Conservation (phyloP, 2,113 vertebrate species). For the Archilochus colubris region DNA sequence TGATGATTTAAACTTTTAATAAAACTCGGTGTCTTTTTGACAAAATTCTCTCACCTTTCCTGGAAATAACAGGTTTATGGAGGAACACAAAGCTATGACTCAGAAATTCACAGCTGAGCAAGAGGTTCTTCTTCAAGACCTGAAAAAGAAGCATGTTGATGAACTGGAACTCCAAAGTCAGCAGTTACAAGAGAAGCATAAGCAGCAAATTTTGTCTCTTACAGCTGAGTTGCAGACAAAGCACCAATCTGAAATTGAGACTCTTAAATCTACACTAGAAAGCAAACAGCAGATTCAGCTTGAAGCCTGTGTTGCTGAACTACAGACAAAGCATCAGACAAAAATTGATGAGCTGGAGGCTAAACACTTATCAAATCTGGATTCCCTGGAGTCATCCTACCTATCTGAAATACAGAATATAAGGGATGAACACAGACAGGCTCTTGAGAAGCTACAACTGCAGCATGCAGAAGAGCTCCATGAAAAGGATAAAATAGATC, state of each 20-base stretch:
- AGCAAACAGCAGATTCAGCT: conserved; percentile 71
- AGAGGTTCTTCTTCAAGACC: conserved; percentile 75
- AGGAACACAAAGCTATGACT: conserved; percentile 77
- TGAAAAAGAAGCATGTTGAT: conserved; percentile 64
- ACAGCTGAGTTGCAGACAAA: conserved; percentile 69
- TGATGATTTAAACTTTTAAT: background rate
- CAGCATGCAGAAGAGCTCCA: conserved; percentile 62
- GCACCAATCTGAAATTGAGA: conserved; percentile 70
- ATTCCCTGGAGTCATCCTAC: conserved; percentile 86
- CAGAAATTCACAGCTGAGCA: conserved; percentile 74
- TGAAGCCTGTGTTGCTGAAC: conserved; percentile 74
- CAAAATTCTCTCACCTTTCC: background rate
- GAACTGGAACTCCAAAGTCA: conserved; percentile 72
- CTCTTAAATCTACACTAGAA: conserved; percentile 65
- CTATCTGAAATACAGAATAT: conserved; percentile 84
- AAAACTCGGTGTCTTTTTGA: background rate
- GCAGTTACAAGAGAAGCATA: conserved; percentile 66
- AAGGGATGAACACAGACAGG: conserved; percentile 71
- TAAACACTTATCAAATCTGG: conserved; percentile 84
- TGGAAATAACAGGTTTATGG: conserved; percentile 79
- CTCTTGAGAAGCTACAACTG: conserved; percentile 73
- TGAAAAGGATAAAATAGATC: conserved; percentile 60
- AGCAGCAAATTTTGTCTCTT: conserved; percentile 50
- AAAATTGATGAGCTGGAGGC: conserved; percentile 81
- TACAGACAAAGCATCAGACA: conserved; percentile 76